Percentiles rank a stretch among this genome's conserved stretches.
phyloP scores from a whole-genome alignment of 2,113 vertebrate species.

The Daphoenositta chrysoptera region DNA sequence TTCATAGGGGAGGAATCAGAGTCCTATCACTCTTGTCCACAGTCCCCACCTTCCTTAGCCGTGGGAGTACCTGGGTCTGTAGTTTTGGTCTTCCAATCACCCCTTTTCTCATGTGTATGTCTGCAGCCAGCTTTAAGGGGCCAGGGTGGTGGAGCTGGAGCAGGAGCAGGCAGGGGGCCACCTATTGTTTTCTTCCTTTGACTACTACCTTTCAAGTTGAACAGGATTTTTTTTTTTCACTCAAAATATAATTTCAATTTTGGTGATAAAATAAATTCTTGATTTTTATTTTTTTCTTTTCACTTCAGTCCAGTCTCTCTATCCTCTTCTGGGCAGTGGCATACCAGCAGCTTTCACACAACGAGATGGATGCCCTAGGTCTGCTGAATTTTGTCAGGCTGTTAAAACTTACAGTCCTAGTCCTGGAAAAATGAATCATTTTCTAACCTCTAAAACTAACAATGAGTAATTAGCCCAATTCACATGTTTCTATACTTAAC shows the following conservation, averaged over 20 bases:
- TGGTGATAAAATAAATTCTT: not conserved
- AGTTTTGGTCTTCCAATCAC: not conserved
- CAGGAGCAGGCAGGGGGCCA: too few relatives aligned
- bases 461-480: not conserved
- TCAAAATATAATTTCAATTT: not conserved
- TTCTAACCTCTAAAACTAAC: not conserved
- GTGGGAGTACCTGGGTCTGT: rapidly evolving
- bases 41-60: not conserved
- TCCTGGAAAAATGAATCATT: not conserved
- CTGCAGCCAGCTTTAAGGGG: not conserved
- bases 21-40: not conserved
- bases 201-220: not conserved
- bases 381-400: not conserved
- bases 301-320: not conserved
- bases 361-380: not conserved
- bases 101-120: too few relatives aligned
- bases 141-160: too few relatives aligned
- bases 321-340: not conserved
- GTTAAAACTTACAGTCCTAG: not conserved
- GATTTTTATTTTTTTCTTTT: not conserved
- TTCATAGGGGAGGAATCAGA: not conserved
- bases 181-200: not conserved
- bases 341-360: not conserved
- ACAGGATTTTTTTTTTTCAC: not conserved
- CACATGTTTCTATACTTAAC: not conserved